Evolutionary conservation across 2,888 invertebrate genomes (phyloP).

Genomic region (Drosophila subquinaria): DNA sequence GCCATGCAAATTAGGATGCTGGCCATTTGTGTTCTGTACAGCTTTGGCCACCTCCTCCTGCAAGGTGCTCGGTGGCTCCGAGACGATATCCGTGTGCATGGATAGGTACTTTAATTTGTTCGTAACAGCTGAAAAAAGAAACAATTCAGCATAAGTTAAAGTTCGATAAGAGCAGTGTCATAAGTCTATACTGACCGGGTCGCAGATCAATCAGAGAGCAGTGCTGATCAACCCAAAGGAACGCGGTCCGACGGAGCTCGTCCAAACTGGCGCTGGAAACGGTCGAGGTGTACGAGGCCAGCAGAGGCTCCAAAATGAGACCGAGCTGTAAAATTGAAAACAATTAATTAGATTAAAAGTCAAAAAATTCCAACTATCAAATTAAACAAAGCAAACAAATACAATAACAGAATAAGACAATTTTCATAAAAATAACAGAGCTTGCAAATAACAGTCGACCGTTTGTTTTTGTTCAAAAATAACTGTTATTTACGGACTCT

Average conservation of each 20-base stretch:
- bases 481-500: no score
- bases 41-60: conserved; percentile 95
- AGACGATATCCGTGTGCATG: conserved; percentile 96
- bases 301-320: conserved; percentile 94
- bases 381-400: no score
- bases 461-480: no score
- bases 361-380: no score
- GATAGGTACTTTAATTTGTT: conserved; percentile 96
- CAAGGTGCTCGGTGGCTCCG: conserved; percentile 92
- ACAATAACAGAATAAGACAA: no score
- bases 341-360: no score
- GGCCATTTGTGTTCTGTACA: conserved; percentile 86
- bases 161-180: rapidly evolving
- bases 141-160: conserved; percentile 26
- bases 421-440: no score
- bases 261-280: conserved; percentile 96
- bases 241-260: conserved; percentile 95
- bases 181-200: conserved; percentile 89
- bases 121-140: conserved; percentile 90
- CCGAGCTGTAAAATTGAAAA: conserved; percentile 90
- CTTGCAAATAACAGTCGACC: no score
- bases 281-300: conserved; percentile 95
- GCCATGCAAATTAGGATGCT: conserved; percentile 84
- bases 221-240: conserved; percentile 98
- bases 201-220: conserved; percentile 97